Evolutionary conservation across 2,888 invertebrate genomes (phyloP), one percentile per base, ranked within the genome.

Genomic region (Sympetrum striolatum): DNA sequence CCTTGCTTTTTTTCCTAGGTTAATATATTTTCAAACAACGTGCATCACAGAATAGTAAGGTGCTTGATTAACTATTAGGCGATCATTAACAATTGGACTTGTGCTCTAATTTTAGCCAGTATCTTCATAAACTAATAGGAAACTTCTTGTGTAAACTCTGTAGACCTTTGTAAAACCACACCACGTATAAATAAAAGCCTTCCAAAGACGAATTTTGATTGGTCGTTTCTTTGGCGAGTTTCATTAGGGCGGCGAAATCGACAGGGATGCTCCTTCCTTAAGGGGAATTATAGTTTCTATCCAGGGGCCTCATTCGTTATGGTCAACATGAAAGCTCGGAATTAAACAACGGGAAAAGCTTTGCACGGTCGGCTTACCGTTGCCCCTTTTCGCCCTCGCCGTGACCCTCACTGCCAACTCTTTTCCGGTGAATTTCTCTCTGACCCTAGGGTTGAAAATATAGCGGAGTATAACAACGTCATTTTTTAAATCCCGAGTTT

Each of bases 231-330:
- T 15, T 58, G 10, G 58, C 60, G 73, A 73, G 37, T 86, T 86
- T 86, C 86, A 86, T 86, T 86, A 86, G 22, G 10, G 22, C 82
- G 31, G 0, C 60, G 58, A 58, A 86, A 25, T 60, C 60, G 86
- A 35, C 18, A 60, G 37, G 53, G 31, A 82, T 25, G 48, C 31
- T 73, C 73, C 73, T 31, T 73, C 73, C 60, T 60, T 18, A 18
- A 15, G 60, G 86, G 22, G 86, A 60, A 53, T 35, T 86, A 35
- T 15, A 25, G 53, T 60, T 60, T 22, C 60, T 31, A 60, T 22
- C 86, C 25, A 60, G 37, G 37, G 60, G 37, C 60, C 58, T 58
- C 86, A 86, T 86, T 58, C 86, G 86, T 86, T 86, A 86, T 5
- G 86, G 86, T 8, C 37, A 60, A 86, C 35, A 58, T 58, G 86